Percentiles rank a stretch among this genome's conserved stretches.
Conservation (phyloP, 2,113 vertebrate species). For the Antechinus stuartii region DNA sequence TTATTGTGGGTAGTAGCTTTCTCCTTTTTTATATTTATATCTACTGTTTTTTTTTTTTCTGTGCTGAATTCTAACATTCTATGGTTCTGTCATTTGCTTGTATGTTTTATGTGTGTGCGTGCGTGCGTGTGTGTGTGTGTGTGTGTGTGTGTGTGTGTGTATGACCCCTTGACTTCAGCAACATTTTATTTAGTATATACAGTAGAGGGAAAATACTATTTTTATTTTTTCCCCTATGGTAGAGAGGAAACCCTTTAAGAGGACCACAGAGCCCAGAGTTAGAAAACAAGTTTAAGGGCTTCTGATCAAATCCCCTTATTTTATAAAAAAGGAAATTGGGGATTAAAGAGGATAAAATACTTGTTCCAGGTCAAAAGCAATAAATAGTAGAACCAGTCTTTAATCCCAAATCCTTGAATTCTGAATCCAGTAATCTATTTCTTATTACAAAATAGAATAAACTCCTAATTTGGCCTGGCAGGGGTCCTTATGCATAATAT, state of each 20-base stretch:
- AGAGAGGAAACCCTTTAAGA: not conserved
- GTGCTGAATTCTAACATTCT: not conserved
- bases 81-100: not conserved
- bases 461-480: not conserved
- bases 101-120: not conserved
- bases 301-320: too few species aligned
- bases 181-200: not conserved
- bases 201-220: not conserved
- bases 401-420: not conserved
- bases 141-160: too few species aligned
- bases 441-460: not conserved
- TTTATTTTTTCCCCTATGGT: not conserved
- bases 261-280: not conserved
- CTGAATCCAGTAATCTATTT: not conserved
- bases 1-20: not conserved
- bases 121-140: too few species aligned
- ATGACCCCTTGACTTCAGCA: too few species aligned
- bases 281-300: too few species aligned
- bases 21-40: not conserved
- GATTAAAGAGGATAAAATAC: not conserved
- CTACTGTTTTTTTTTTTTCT: not conserved
- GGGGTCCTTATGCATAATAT: not conserved
- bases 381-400: not conserved
- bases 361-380: not conserved
- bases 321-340: too few species aligned